These are phyloP conservation scores for Enteromius anoplus DNA, from an alignment of 2,797 vertebrate genomes.

Conservation along the genomic window DNA sequence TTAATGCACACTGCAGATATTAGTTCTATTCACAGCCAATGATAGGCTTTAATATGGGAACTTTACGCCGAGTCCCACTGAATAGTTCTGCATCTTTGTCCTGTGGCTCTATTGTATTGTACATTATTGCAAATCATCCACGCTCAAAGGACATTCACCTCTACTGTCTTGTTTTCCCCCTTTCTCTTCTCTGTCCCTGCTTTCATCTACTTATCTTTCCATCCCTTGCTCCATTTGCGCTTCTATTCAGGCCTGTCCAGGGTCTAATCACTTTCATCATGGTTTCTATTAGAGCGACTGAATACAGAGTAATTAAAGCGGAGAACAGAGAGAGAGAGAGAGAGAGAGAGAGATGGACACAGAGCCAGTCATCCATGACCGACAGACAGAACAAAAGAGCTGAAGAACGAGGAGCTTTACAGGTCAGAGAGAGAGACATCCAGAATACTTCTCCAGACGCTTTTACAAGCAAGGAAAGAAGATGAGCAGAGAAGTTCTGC, in stretches of 20 bases:
- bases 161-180: constrained; percentile 9
- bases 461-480: not conserved
- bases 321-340: constrained; percentile 70
- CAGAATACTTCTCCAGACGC: not conserved
- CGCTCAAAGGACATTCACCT: constrained; percentile 14
- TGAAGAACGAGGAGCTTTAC: constrained; percentile 8
- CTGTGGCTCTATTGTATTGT: constrained; percentile 1
- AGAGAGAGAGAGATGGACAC: constrained; percentile 67
- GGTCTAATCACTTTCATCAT: constrained; percentile 82
- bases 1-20: not conserved
- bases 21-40: not conserved
- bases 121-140: constrained; percentile 14
- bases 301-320: constrained; percentile 83
- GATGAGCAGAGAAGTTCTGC: not conserved
- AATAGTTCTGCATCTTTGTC: not conserved
- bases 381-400: constrained; percentile 26
- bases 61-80: not conserved
- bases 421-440: constrained; percentile 7
- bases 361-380: constrained; percentile 45
- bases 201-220: constrained; percentile 55
- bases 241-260: constrained; percentile 62
- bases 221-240: constrained; percentile 44
- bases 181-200: constrained; percentile 33
- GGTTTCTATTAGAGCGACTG: constrained; percentile 81
- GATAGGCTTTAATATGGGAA: not conserved